A percentile compares a stretch with the other conserved stretches of the same genome.
These are phyloP conservation scores for Polypterus bichir DNA, from an alignment of 2,113 vertebrate genomes.

Conservation along the genomic window DNA sequence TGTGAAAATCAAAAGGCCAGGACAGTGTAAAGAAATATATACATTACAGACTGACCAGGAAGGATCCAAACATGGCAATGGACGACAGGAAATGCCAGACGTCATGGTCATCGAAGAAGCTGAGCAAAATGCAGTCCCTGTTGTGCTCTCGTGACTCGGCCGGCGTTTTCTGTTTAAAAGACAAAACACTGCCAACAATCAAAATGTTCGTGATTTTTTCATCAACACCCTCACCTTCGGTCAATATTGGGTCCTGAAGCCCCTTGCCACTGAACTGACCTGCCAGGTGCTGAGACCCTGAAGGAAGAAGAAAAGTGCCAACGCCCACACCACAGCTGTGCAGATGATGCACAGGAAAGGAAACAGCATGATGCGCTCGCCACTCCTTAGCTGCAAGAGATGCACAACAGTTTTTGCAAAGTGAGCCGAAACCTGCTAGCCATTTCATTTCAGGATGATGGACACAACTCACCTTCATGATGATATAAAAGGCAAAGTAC, in stretches of 20 bases:
- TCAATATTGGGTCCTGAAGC: too few species aligned
- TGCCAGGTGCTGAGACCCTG: conserved; percentile 98
- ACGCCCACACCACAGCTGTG: conserved; percentile 90
- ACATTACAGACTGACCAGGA: conserved; percentile 61
- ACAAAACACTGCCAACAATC: too few species aligned
- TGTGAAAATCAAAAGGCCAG: too few species aligned
- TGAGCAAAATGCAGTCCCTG: conserved; percentile 82
- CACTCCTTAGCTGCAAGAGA: conserved; percentile 53
- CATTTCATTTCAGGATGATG: fast-evolving
- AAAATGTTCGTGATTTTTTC: too few species aligned
- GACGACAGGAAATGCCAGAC: conserved; percentile 98
- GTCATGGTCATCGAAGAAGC: conserved; percentile 93
- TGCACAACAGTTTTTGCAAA: too few species aligned
- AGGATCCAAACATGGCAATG: conserved; percentile 95
- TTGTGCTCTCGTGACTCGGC: conserved; percentile 94
- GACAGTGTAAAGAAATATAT: too few species aligned
- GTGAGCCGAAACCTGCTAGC: fast-evolving
- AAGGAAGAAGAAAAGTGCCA: conserved; percentile 95
- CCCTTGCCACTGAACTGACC: too few species aligned
- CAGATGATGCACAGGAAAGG: conserved; percentile 76
- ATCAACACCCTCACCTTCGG: too few species aligned
- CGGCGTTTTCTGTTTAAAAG: conserved; percentile 70
- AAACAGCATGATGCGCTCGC: conserved; percentile 76
- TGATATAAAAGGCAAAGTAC: conserved; percentile 97
- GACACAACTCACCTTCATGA: conserved; percentile 79